Percentiles rank a stretch among this genome's conserved stretches.
phyloP scores from a whole-genome alignment of 2,113 vertebrate genomes.

The Solenodon paradoxus region DNA sequence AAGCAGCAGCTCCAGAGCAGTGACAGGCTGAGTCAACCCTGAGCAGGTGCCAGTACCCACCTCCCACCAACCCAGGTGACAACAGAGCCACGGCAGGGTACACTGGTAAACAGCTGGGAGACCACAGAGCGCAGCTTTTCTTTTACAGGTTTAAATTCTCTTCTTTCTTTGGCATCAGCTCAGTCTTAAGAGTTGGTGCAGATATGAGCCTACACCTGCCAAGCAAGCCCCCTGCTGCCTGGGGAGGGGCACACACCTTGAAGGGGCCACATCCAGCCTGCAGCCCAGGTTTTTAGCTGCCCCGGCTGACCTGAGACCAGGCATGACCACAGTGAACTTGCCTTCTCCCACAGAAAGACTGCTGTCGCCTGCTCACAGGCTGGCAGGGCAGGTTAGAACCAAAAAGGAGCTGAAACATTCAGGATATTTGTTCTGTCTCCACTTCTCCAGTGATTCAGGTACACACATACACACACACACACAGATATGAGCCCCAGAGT shows the following conservation, averaged over 20 bases:
- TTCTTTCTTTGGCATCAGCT: background rate
- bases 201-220: background rate
- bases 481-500: fast-evolving
- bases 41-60: fast-evolving
- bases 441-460: background rate
- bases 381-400: fast-evolving
- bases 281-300: too few relatives aligned
- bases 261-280: too few relatives aligned
- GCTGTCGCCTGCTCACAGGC: background rate
- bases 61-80: fast-evolving
- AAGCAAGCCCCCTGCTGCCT: background rate
- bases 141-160: background rate
- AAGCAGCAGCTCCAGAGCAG: background rate
- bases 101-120: fast-evolving
- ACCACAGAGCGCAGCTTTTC: too few relatives aligned
- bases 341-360: background rate
- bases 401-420: background rate
- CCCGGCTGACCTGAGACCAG: background rate
- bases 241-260: too few relatives aligned
- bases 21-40: fast-evolving
- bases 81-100: fast-evolving
- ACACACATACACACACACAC: fast-evolving
- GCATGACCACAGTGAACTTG: too few relatives aligned
- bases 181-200: too few relatives aligned
- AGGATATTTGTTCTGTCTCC: fast-evolving